phyloP scores from a whole-genome alignment of 2,797 vertebrate species.

The Etheostoma nigrum region DNA sequence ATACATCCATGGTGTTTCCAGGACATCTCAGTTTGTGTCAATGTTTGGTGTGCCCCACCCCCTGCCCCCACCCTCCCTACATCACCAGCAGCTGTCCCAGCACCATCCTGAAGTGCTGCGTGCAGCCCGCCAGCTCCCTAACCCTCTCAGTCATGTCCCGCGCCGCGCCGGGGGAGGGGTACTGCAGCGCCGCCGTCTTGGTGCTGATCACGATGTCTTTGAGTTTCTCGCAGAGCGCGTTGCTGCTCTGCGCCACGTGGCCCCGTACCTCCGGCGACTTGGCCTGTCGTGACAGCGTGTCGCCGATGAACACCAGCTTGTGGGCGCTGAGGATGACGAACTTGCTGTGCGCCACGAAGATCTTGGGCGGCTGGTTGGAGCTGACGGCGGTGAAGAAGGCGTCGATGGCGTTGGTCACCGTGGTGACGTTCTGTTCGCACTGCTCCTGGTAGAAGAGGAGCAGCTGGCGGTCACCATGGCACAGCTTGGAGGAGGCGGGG shows the following conservation, averaged over 20 bases:
- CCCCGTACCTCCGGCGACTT: constrained; percentile 91
- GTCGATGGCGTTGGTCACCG: constrained; percentile 93
- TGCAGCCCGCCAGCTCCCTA: constrained; percentile 91
- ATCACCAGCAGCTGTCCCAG: constrained; percentile 92
- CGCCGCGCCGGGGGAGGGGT: constrained; percentile 89
- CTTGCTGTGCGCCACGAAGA: constrained; percentile 97
- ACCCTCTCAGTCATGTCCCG: constrained; percentile 96
- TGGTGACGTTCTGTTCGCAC: constrained; percentile 94
- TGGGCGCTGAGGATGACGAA: constrained; percentile 97
- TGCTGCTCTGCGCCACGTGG: constrained; percentile 94
- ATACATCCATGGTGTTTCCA: constrained; percentile 3
- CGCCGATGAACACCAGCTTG: constrained; percentile 97
- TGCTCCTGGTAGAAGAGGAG: constrained; percentile 98
- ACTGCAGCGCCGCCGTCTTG: constrained; percentile 94
- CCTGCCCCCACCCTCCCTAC: constrained; percentile 61
- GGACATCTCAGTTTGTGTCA: constrained; percentile 34
- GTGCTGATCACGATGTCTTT: constrained; percentile 96
- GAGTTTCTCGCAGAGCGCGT: constrained; percentile 94
- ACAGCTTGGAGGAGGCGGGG: constrained; percentile 75
- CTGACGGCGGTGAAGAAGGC: constrained; percentile 93
- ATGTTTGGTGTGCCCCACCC: constrained; percentile 8
- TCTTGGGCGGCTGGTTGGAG: constrained; percentile 96
- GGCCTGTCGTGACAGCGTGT: constrained; percentile 95
- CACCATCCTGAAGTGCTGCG: constrained; percentile 93
- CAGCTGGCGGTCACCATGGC: constrained; percentile 92